Percentiles rank a stretch among this genome's conserved stretches.
These are phyloP conservation scores for Lasioglossum zephyrum DNA, from an alignment of 2,888 invertebrate species.

Conservation along the genomic window DNA sequence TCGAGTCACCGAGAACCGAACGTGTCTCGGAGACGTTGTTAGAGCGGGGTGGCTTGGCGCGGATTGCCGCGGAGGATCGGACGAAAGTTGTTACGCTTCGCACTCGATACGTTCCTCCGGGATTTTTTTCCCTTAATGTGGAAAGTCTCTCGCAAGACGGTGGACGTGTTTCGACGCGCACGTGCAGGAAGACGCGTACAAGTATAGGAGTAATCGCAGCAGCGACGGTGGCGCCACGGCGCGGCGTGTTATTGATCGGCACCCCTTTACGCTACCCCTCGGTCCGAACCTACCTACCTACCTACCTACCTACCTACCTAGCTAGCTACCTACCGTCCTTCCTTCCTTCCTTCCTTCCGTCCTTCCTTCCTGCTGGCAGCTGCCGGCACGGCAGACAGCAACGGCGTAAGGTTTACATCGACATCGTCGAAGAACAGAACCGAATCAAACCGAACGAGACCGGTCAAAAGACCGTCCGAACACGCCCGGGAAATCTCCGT, in stretches of 20 bases:
- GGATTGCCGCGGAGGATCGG: not conserved
- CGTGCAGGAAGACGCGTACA: conserved; percentile 52
- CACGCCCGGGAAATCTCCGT: conserved; percentile 7
- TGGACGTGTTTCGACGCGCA: conserved; percentile 26
- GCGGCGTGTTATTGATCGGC: conserved; percentile 84
- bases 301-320: conserved; percentile 59
- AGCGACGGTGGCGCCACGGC: conserved; percentile 79
- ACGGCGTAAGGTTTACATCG: conserved; percentile 74
- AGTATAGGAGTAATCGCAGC: conserved; percentile 68
- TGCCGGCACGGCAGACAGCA: conserved; percentile 72
- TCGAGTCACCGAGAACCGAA: not conserved
- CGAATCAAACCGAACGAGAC: not conserved
- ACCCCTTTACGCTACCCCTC: conserved; percentile 69
- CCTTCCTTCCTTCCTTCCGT: conserved; percentile 61
- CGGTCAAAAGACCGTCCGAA: not conserved
- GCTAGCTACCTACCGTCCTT: conserved; percentile 50
- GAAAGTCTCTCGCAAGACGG: not conserved
- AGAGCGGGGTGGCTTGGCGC: not conserved
- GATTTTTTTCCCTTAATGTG: not conserved
- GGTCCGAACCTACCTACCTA: conserved; percentile 61
- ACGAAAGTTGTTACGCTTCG: not conserved
- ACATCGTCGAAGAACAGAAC: conserved; percentile 24
- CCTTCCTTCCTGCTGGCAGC: conserved; percentile 62
- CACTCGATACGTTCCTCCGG: not conserved
- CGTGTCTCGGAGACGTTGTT: not conserved